Evolutionary conservation across 2,113 vertebrate species (phyloP).

Genomic region (Euleptes europaea): DNA sequence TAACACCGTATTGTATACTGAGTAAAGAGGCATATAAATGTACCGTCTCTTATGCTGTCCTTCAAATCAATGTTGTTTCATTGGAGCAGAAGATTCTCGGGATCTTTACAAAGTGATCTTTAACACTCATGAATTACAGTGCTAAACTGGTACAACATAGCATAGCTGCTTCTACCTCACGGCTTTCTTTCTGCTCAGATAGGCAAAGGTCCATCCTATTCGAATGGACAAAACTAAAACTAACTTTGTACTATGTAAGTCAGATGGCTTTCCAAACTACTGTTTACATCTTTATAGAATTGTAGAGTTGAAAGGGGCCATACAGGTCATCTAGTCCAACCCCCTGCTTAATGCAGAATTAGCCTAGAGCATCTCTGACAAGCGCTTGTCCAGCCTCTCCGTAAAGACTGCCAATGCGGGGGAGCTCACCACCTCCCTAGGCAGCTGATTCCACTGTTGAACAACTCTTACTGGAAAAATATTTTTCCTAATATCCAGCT

Average conservation of each 20-base stretch:
- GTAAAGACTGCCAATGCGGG: no score
- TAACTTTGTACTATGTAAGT: not conserved
- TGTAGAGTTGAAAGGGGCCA: no score
- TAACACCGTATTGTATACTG: not conserved
- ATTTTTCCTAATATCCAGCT: no score
- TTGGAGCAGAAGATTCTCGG: not conserved
- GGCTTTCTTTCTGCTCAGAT: no score
- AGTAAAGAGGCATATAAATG: conserved; percentile 34
- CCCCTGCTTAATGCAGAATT: no score
- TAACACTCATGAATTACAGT: not conserved
- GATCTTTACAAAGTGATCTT: not conserved
- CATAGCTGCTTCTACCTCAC: not conserved
- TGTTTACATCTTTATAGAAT: not conserved
- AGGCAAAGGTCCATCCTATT: not conserved
- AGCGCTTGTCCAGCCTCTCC: no score
- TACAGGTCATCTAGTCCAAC: no score
- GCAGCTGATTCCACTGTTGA: no score
- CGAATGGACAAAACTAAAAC: not conserved
- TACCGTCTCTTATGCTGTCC: not conserved
- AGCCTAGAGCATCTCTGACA: no score
- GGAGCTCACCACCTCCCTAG: no score
- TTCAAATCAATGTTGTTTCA: fast-evolving
- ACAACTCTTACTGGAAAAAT: no score
- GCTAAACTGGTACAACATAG: not conserved
- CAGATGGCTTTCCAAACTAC: not conserved